Percentiles rank a stretch among this genome's conserved stretches.
Conservation (phyloP, 2,888 invertebrate species). For the Drosophila neotestacea region DNA sequence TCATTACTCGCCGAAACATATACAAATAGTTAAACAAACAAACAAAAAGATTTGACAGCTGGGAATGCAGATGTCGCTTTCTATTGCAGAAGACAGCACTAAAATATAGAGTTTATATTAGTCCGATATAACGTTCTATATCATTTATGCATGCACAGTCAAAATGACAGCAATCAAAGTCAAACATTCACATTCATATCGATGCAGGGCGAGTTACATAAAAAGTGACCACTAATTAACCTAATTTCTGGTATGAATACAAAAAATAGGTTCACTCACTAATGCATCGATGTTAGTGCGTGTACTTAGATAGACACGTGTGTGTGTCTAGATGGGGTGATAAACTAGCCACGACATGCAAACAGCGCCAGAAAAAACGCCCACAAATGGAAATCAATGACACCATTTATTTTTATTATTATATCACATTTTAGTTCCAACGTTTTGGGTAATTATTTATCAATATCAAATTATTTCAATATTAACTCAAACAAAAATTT, state of each 20-base stretch:
- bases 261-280: constrained; percentile 38
- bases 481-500: constrained; percentile 77
- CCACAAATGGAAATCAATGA: constrained; percentile 39
- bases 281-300: constrained; percentile 47
- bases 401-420: constrained; percentile 54
- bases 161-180: constrained; percentile 46
- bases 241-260: constrained; percentile 62
- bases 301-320: not conserved
- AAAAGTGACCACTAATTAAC: constrained; percentile 76
- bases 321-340: constrained; percentile 7
- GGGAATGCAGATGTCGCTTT: constrained; percentile 8
- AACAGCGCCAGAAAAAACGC: constrained; percentile 14
- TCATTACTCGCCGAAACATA: constrained; percentile 68
- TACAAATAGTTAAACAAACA: constrained; percentile 16
- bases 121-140: not conserved
- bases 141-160: constrained; percentile 14
- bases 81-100: constrained; percentile 8
- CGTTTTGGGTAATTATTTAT: constrained; percentile 69
- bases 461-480: constrained; percentile 73
- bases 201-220: constrained; percentile 46
- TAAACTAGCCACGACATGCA: constrained; percentile 18
- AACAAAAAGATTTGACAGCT: constrained; percentile 20
- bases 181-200: constrained; percentile 7
- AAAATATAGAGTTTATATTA: not conserved
- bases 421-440: constrained; percentile 30